These are phyloP conservation scores for Clanis bilineata DNA, from an alignment of 2,888 invertebrate genomes.

Conservation along the genomic window DNA sequence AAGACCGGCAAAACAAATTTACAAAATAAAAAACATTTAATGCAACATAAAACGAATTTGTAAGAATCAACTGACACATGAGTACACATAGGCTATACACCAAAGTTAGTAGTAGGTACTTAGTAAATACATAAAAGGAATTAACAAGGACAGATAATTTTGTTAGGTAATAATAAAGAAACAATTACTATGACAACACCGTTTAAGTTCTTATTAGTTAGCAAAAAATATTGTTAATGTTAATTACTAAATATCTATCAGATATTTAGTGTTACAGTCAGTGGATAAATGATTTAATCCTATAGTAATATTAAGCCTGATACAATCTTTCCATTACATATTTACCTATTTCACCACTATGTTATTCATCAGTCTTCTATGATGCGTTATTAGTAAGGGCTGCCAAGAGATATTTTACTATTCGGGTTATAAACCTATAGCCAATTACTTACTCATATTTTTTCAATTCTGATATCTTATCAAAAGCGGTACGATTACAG, in stretches of 20 bases:
- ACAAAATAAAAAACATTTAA: slow-evolving; percentile 4
- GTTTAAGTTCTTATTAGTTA: too few species aligned
- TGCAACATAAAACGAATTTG: background rate
- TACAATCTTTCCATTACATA: too few species aligned
- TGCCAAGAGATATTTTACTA: slow-evolving; percentile 12
- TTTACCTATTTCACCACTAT: background rate
- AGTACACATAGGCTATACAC: slow-evolving; percentile 3
- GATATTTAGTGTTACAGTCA: too few species aligned
- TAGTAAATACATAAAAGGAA: background rate
- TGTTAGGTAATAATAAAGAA: background rate
- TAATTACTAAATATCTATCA: too few species aligned
- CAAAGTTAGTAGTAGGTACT: background rate
- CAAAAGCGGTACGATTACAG: background rate
- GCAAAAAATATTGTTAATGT: too few species aligned
- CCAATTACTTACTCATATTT: background rate
- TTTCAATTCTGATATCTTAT: background rate
- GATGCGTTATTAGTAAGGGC: slow-evolving; percentile 15
- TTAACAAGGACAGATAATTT: background rate
- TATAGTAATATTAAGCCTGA: too few species aligned
- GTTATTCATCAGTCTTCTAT: slow-evolving; percentile 6
- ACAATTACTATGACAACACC: too few species aligned
- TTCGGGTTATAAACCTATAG: background rate
- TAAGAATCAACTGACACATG: background rate
- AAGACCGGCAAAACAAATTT: background rate
- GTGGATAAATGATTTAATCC: too few species aligned